Evolutionary conservation across 2,888 invertebrate species (phyloP), one percentile per base, ranked within the genome.

Genomic region (Rosalia funebris): DNA sequence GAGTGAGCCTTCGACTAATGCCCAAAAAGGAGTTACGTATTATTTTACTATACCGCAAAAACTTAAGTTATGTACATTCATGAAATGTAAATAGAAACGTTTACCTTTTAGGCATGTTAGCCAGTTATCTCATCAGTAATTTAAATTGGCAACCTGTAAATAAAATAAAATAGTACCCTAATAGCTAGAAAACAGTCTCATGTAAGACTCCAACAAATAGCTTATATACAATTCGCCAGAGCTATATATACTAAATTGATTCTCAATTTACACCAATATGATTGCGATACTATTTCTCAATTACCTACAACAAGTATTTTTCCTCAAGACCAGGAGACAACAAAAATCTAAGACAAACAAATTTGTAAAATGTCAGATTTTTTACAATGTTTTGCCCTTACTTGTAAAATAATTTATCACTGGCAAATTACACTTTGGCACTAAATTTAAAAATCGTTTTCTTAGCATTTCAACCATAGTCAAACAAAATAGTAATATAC

Each of bases 171-270:
- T 56, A 55, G 42, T 44, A 32, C 41, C 45, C 56, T 62, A 57
- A 46, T 31, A 62, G 50, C 48, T 56, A 62, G 45, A 36, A 47
- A 59, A 55, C 57, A 62, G 53, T 62, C 60, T 60, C 57, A 48
- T 57, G 41, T 15, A 52, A 46, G 58, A 63, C 54, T 60, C 50
- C 57, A 53, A 57, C 52, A 60, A 62, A 60, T 19, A 58, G 46
- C 37, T 47, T 54, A 62, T 57, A 58, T 62, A 58, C 57, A 62
- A 44, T 32, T 42, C 47, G 48, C 57, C 47, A 48, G 46, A 47
- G 42, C 25, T 57, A 45, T 42, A n/a, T n/a, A 17, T 55, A 46
- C 39, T 45, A 37, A 20, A 15, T 55, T 45, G 36, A 36, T 55
- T 45, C 19, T 45, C 20, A 47, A 32, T 48, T 48, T 48, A 57